These are phyloP conservation scores for Bradypodion pumilum DNA, from an alignment of 2,797 vertebrate species.

Conservation along the genomic window DNA sequence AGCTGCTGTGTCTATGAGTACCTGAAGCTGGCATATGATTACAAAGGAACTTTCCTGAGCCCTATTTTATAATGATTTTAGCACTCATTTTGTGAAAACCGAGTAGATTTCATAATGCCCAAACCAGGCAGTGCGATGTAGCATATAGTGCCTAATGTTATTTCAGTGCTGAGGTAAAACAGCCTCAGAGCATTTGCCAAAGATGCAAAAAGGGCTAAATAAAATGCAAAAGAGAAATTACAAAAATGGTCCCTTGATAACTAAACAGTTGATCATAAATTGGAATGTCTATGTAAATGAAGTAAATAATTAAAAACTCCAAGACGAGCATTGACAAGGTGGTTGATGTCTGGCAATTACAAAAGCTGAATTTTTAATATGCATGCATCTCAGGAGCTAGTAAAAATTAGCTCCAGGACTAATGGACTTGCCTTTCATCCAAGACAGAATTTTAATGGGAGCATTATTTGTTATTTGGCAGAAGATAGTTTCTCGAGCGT, in stretches of 20 bases:
- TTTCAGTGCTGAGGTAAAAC: conserved; percentile 29
- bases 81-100: not conserved
- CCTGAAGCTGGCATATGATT: not conserved
- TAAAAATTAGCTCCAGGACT: conserved; percentile 82
- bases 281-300: conserved; percentile 82
- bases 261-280: conserved; percentile 79
- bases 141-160: conserved; percentile 43
- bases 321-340: conserved; percentile 80
- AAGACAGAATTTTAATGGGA: conserved; percentile 81
- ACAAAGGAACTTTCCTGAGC: not conserved
- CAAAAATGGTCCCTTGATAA: conserved; percentile 77
- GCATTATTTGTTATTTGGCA: conserved; percentile 78
- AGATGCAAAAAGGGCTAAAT: conserved; percentile 70
- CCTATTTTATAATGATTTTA: conserved; percentile 35
- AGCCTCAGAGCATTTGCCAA: conserved; percentile 53
- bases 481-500: conserved; percentile 71
- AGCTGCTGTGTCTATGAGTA: not conserved
- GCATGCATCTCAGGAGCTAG: conserved; percentile 79
- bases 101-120: conserved; percentile 40
- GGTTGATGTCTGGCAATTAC: conserved; percentile 83
- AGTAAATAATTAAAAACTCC: conserved; percentile 84
- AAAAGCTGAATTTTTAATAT: conserved; percentile 82
- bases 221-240: conserved; percentile 72
- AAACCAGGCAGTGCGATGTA: not conserved
- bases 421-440: conserved; percentile 81